phyloP scores from a whole-genome alignment of 2,888 invertebrate genomes.

The Drosophila affinis region DNA sequence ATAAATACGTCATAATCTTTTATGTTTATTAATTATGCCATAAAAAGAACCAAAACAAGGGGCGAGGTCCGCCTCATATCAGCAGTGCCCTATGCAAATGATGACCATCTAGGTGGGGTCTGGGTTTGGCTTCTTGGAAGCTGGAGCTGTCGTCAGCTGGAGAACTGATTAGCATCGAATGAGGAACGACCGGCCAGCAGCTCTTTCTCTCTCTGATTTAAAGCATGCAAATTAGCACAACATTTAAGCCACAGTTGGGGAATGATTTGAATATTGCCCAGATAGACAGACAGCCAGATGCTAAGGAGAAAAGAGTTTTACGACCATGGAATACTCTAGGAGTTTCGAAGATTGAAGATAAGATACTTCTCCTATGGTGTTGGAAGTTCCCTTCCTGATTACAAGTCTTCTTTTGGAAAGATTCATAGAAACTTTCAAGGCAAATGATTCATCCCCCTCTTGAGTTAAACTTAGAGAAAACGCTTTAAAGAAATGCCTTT shows the following conservation, averaged over 20 bases:
- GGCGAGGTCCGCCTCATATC: conserved; percentile 2
- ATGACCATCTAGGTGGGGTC: conserved; percentile 17
- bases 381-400: too few species aligned
- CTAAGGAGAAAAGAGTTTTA: background rate
- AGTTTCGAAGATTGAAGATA: too few species aligned
- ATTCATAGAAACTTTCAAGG: too few species aligned
- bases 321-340: background rate
- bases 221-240: conserved; percentile 47
- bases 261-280: conserved; percentile 34
- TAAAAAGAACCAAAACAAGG: conserved; percentile 16
- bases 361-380: too few species aligned
- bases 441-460: background rate
- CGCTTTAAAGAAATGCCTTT: background rate
- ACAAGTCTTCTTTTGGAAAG: too few species aligned
- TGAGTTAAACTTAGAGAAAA: background rate
- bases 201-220: conserved; percentile 44
- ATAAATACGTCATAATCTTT: conserved; percentile 70
- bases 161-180: conserved; percentile 47
- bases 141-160: conserved; percentile 57
- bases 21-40: conserved; percentile 69
- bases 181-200: conserved; percentile 27
- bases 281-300: conserved; percentile 2
- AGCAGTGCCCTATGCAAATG: conserved; percentile 30
- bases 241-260: conserved; percentile 11
- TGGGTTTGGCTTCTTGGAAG: conserved; percentile 53